Percentiles rank a stretch among this genome's conserved stretches.
Conservation (phyloP, 2,888 invertebrate genomes). For the Belgica antarctica region DNA sequence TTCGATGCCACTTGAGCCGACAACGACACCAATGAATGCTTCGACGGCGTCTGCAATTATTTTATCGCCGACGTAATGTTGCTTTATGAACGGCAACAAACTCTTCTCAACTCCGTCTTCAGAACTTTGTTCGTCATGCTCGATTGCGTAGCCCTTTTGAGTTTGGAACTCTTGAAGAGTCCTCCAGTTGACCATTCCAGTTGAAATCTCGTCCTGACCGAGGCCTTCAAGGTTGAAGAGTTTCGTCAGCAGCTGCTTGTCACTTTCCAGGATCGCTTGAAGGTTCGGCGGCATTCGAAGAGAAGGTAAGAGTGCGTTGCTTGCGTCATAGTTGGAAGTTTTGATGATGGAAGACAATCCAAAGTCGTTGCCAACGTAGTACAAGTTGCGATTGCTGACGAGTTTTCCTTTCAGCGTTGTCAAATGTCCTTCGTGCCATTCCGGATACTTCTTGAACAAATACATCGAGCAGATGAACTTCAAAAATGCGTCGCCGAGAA, state of each 20-base stretch:
- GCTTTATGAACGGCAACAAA: slow-evolving; percentile 56
- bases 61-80: slow-evolving; percentile 62
- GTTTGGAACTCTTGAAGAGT: background rate
- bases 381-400: slow-evolving; percentile 81
- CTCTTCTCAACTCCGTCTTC: slow-evolving; percentile 46
- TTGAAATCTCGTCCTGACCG: slow-evolving; percentile 53
- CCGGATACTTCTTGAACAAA: slow-evolving; percentile 63
- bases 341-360: slow-evolving; percentile 56
- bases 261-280: slow-evolving; percentile 47
- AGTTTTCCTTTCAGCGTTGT: slow-evolving; percentile 66
- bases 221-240: slow-evolving; percentile 3
- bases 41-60: slow-evolving; percentile 76
- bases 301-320: slow-evolving; percentile 66
- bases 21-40: slow-evolving; percentile 74
- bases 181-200: slow-evolving; percentile 47
- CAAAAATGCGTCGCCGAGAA: slow-evolving; percentile 81
- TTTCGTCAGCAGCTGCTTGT: slow-evolving; percentile 29
- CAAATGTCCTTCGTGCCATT: slow-evolving; percentile 70
- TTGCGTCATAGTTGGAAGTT: slow-evolving; percentile 64
- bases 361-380: slow-evolving; percentile 62
- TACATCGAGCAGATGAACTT: slow-evolving; percentile 72
- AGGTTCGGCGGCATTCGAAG: slow-evolving; percentile 62
- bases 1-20: slow-evolving; percentile 57
- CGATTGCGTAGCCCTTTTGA: background rate
- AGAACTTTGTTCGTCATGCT: background rate